phyloP scores from a whole-genome alignment of 2,113 vertebrate species.

The Myiagra hebetior region DNA sequence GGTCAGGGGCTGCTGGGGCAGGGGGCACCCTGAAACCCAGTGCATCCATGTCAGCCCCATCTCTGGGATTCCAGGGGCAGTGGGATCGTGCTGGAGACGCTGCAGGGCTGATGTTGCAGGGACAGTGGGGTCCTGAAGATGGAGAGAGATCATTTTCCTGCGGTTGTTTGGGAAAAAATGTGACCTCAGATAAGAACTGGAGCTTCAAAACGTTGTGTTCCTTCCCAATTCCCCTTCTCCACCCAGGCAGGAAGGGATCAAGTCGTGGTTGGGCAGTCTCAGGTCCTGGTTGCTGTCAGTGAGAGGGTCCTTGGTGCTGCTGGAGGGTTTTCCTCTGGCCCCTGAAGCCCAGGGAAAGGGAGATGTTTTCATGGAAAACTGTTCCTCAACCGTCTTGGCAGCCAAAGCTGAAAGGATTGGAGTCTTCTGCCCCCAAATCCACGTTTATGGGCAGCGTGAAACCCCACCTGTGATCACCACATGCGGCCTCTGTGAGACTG shows the following conservation, averaged over 20 bases:
- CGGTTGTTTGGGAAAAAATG: neutral
- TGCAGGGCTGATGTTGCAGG: neutral
- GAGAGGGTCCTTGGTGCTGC: neutral
- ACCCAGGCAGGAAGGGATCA: neutral
- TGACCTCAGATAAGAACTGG: neutral
- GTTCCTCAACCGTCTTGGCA: neutral
- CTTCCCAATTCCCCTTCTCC: neutral
- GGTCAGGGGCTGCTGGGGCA: neutral
- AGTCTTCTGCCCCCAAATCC: conserved; percentile 4
- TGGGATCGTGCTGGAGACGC: neutral
- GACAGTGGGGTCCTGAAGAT: neutral
- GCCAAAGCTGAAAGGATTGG: neutral
- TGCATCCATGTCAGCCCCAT: neutral
- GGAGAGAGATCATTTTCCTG: neutral
- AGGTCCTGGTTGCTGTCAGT: neutral
- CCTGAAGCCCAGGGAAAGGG: neutral
- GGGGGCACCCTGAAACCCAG: neutral
- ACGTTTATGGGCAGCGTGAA: conserved; percentile 11
- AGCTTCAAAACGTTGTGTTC: neutral
- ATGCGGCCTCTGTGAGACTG: conserved; percentile 2
- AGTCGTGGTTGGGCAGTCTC: accelerated
- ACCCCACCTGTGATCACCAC: conserved; percentile 55
- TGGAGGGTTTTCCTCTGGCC: neutral
- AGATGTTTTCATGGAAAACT: conserved; percentile 4
- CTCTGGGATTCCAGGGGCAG: neutral